Conservation (phyloP, 2,113 vertebrate genomes). For the Pituophis catenifer region DNA sequence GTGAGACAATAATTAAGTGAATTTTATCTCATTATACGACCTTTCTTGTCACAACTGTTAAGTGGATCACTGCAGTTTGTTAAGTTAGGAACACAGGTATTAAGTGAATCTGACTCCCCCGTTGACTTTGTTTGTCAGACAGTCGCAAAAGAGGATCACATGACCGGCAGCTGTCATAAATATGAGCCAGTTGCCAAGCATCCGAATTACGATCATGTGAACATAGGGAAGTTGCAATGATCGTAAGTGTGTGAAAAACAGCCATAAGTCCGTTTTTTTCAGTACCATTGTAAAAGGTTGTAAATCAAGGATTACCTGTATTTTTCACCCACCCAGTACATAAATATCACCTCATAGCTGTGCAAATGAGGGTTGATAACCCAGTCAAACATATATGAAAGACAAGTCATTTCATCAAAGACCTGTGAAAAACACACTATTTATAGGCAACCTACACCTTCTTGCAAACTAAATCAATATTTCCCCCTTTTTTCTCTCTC, state of each 20-base stretch:
- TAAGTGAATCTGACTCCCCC: too few species aligned
- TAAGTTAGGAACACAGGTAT: too few species aligned
- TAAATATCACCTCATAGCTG: not conserved
- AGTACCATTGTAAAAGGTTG: not conserved
- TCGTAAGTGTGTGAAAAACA: not conserved
- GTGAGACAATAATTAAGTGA: too few species aligned
- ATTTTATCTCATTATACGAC: too few species aligned
- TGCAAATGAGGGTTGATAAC: not conserved
- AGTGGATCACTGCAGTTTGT: too few species aligned
- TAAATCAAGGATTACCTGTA: not conserved
- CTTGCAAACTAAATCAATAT: conserved; percentile 32
- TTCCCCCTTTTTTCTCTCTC: not conserved
- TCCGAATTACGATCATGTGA: not conserved
- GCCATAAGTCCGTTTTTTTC: not conserved
- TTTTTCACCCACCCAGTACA: not conserved
- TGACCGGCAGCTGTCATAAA: not conserved
- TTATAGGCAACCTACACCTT: conserved; percentile 33
- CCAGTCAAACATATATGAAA: not conserved
- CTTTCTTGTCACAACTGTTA: too few species aligned
- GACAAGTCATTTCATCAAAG: conserved; percentile 32
- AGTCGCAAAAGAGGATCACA: not conserved
- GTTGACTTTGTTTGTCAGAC: not conserved
- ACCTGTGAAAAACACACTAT: conserved; percentile 22
- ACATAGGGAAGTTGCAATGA: not conserved
- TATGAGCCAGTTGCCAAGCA: not conserved